Percentiles rank a stretch among this genome's conserved stretches.
phyloP scores from a whole-genome alignment of 2,888 invertebrate species.

The Ischnura elegans region DNA sequence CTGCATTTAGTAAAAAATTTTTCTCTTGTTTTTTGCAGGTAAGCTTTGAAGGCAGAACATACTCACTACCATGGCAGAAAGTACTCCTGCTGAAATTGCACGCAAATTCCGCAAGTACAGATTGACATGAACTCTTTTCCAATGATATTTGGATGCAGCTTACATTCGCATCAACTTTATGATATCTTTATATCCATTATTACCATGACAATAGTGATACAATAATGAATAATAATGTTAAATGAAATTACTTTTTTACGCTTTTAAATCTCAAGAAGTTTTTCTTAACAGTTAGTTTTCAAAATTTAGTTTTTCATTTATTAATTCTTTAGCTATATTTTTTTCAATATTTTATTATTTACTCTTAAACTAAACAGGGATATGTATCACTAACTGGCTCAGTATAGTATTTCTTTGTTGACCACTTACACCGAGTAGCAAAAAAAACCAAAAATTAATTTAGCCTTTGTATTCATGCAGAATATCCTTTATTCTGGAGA shows the following conservation, averaged over 20 bases:
- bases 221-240: too few relatives aligned
- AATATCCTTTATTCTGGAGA: background rate
- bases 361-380: background rate
- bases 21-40: background rate
- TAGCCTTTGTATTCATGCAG: background rate
- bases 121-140: background rate
- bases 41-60: background rate
- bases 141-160: background rate
- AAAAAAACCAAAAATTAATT: background rate
- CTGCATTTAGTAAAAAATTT: background rate
- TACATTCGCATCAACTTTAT: background rate
- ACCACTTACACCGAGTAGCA: background rate
- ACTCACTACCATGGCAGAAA: background rate
- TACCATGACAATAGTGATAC: background rate
- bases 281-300: background rate
- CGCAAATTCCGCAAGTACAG: background rate
- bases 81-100: background rate
- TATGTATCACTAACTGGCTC: background rate
- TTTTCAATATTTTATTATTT: background rate
- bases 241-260: too few relatives aligned
- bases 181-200: background rate
- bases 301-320: background rate
- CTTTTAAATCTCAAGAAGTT: background rate
- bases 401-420: background rate
- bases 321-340: background rate